phyloP scores from a whole-genome alignment of 2,797 vertebrate species.

The Glossophaga mutica region DNA sequence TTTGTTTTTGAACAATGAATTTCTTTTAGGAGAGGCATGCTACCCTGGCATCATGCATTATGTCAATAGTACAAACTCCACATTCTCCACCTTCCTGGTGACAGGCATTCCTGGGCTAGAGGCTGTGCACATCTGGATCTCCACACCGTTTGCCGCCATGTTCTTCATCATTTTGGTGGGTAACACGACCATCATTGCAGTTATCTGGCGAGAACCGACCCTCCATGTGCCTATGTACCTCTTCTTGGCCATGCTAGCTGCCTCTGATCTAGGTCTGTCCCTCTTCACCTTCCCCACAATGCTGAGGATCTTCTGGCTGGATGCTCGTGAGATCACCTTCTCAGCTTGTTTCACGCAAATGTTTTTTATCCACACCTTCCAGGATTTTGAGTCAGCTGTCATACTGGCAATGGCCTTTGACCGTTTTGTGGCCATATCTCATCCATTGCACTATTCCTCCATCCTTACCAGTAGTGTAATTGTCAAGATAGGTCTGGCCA shows the following conservation, averaged over 20 bases:
- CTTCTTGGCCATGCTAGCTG: slow-evolving; percentile 50
- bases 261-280: slow-evolving; percentile 43
- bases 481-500: slow-evolving; percentile 37
- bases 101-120: slow-evolving; percentile 49
- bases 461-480: slow-evolving; percentile 51
- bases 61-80: not conserved
- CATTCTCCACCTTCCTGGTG: slow-evolving; percentile 44
- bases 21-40: not conserved
- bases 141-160: slow-evolving; percentile 25
- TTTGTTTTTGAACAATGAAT: not conserved
- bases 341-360: slow-evolving; percentile 57
- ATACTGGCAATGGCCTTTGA: slow-evolving; percentile 83
- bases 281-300: slow-evolving; percentile 46
- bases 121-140: not conserved
- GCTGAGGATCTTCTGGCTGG: slow-evolving; percentile 54
- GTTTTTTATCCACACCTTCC: slow-evolving; percentile 79
- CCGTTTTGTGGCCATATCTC: slow-evolving; percentile 70
- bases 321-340: slow-evolving; percentile 1
- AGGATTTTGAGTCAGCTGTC: slow-evolving; percentile 65
- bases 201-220: slow-evolving; percentile 8
- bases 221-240: slow-evolving; percentile 57
- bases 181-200: not conserved
- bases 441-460: slow-evolving; percentile 73
- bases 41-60: not conserved
- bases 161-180: slow-evolving; percentile 38